These are phyloP conservation scores for Xiphophorus hellerii DNA, from an alignment of 2,113 vertebrate genomes.

Conservation along the genomic window DNA sequence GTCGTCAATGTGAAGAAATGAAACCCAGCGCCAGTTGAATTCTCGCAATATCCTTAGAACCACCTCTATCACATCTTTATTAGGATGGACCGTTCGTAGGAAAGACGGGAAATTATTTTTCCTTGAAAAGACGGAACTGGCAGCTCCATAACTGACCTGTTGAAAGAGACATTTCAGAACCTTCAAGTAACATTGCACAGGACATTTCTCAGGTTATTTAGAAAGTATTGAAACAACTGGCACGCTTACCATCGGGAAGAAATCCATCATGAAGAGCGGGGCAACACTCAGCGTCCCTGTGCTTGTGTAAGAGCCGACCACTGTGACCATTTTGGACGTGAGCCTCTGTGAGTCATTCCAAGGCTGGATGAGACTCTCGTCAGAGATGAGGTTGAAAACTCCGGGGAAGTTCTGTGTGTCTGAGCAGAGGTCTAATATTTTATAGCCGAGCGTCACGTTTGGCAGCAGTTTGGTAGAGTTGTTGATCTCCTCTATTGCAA, in stretches of 20 bases:
- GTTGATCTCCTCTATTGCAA: slow-evolving; percentile 87
- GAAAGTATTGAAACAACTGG: background rate
- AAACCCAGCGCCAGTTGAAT: slow-evolving; percentile 87
- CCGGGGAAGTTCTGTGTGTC: slow-evolving; percentile 67
- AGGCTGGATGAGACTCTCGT: slow-evolving; percentile 42
- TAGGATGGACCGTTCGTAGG: slow-evolving; percentile 82
- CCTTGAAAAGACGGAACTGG: slow-evolving; percentile 65
- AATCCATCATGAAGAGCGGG: slow-evolving; percentile 75
- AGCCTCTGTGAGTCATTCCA: slow-evolving; percentile 23
- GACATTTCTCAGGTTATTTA: background rate
- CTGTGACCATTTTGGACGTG: slow-evolving; percentile 9
- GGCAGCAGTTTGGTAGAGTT: slow-evolving; percentile 85
- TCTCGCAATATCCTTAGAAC: slow-evolving; percentile 75
- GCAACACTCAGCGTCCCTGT: slow-evolving; percentile 61
- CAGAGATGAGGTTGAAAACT: slow-evolving; percentile 66
- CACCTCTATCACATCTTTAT: slow-evolving; percentile 75
- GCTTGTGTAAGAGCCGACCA: slow-evolving; percentile 64
- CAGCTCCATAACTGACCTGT: slow-evolving; percentile 85
- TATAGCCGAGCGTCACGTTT: slow-evolving; percentile 83
- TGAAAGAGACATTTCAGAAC: slow-evolving; percentile 1
- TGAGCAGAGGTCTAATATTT: slow-evolving; percentile 84
- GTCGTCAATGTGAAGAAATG: slow-evolving; percentile 75
- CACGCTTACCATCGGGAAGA: slow-evolving; percentile 82
- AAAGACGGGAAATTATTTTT: slow-evolving; percentile 83
- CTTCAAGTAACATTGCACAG: background rate